A percentile compares a stretch with the other conserved stretches of the same genome.
Conservation (phyloP, 92 coral and sea anemone species). For the Epizoanthus scotinus region DNA sequence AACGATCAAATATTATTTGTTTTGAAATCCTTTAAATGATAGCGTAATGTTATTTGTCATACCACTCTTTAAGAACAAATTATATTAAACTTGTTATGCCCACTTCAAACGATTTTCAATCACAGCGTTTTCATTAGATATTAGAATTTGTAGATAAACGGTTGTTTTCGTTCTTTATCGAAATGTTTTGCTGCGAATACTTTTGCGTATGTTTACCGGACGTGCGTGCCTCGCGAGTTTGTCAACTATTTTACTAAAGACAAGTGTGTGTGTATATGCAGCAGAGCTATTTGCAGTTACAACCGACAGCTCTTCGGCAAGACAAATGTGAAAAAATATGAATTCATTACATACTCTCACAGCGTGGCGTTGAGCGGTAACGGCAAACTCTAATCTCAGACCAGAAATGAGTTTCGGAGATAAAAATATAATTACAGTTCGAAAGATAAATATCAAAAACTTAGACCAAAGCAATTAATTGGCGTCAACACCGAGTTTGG, state of each 20-base stretch:
- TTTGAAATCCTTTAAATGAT: not conserved
- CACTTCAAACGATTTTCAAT: slow-evolving; percentile 2
- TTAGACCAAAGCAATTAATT: slow-evolving; percentile 1
- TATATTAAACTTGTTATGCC: not conserved
- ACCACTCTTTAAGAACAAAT: not conserved
- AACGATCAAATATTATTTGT: not conserved
- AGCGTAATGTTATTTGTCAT: no score
- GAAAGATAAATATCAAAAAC: slow-evolving; percentile 9
- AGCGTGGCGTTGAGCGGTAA: not conserved
- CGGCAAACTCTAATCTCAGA: not conserved
- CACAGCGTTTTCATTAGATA: not conserved
- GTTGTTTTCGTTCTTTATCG: slow-evolving; percentile 8
- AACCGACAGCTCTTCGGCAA: not conserved
- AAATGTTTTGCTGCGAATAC: not conserved
- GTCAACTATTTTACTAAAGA: not conserved
- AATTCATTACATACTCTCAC: slow-evolving; percentile 3
- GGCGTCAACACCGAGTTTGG: no score
- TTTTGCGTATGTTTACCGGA: not conserved
- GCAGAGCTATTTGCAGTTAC: not conserved
- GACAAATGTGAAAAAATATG: not conserved
- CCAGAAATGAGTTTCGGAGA: not conserved
- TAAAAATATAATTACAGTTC: not conserved
- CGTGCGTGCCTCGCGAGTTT: not conserved
- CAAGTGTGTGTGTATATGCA: not conserved
- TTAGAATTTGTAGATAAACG: not conserved